Conservation (phyloP, 2,888 invertebrate genomes). For the Seira ritae region DNA sequence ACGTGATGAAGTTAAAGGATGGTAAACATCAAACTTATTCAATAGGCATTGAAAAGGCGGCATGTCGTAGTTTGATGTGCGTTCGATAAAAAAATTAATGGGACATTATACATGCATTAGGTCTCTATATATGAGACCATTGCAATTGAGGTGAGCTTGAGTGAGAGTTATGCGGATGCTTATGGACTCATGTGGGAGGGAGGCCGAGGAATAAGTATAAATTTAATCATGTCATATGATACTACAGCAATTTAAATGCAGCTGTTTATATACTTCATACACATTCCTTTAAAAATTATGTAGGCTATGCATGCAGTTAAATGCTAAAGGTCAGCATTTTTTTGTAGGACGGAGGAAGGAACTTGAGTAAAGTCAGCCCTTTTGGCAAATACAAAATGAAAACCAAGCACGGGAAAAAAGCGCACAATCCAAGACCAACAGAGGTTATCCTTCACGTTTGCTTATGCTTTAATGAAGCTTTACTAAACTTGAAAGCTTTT, state of each 20-base stretch:
- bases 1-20: not conserved
- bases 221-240: conserved; percentile 3
- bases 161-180: no score
- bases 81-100: not conserved
- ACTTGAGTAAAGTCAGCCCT: not conserved
- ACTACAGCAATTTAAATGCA: not conserved
- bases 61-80: not conserved
- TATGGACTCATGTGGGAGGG: not conserved
- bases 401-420: no score
- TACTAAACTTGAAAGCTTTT: no score
- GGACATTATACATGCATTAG: not conserved
- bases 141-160: no score
- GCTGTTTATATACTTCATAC: conserved; percentile 7
- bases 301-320: not conserved
- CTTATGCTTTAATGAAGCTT: no score
- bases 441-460: no score
- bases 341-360: conserved; percentile 26
- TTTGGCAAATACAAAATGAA: no score
- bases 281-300: not conserved
- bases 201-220: not conserved
- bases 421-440: no score
- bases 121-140: no score
- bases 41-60: not conserved
- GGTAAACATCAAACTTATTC: not conserved
- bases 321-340: conserved; percentile 45